These are phyloP conservation scores for Scyliorhinus canicula DNA, from an alignment of 2,797 vertebrate species.

Conservation along the genomic window DNA sequence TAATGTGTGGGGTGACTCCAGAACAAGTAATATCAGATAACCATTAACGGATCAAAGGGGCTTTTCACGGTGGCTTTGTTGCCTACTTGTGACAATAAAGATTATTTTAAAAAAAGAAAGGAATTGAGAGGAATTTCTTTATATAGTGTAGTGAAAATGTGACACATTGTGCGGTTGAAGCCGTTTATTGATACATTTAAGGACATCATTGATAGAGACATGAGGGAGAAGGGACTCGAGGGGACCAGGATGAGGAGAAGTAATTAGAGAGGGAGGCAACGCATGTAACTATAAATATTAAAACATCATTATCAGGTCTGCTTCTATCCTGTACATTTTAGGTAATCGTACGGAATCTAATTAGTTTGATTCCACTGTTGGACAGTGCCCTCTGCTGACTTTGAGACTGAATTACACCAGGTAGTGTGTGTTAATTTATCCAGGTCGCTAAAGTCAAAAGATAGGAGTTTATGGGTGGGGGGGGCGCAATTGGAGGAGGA, in stretches of 20 bases:
- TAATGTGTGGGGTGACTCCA: background rate
- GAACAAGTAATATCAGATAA: background rate
- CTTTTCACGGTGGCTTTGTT: no score
- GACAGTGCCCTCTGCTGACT: background rate
- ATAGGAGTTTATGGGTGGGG: background rate
- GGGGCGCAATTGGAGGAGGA: background rate
- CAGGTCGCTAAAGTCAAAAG: background rate
- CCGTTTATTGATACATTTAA: background rate
- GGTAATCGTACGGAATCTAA: background rate
- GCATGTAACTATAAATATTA: background rate
- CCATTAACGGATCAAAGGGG: background rate
- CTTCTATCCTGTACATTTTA: background rate
- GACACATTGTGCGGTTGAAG: background rate
- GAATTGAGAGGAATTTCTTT: background rate
- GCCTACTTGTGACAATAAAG: no score
- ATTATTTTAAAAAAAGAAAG: no score
- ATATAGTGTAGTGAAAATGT: background rate
- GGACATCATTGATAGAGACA: background rate
- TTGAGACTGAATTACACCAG: background rate
- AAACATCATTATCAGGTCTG: background rate
- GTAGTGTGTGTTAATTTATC: background rate
- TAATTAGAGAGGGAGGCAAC: background rate
- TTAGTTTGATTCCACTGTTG: background rate
- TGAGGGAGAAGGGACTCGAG: background rate
- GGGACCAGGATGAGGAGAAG: no score